Conservation (phyloP, 2,888 invertebrate species). For the Drosophila tripunctata region DNA sequence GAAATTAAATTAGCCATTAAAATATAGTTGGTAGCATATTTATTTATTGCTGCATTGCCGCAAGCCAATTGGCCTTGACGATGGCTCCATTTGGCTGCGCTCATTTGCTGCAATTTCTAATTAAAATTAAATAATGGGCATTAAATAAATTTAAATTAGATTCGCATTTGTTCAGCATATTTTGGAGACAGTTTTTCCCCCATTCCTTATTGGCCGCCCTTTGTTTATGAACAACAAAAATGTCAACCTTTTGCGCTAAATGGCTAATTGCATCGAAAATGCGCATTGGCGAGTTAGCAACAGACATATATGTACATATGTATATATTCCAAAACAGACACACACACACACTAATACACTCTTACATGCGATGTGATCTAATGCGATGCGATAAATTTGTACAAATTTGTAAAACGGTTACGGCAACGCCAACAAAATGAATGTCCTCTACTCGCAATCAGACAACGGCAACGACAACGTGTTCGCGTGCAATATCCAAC, state of each 20-base stretch:
- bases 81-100: conserved; percentile 8
- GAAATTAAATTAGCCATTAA: conserved; percentile 56
- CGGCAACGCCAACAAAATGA: conserved; percentile 26
- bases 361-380: conserved; percentile 26
- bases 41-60: conserved; percentile 70
- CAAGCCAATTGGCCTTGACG: conserved; percentile 34
- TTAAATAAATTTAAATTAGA: conserved; percentile 60
- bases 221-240: conserved; percentile 38
- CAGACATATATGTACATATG: not conserved
- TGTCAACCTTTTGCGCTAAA: conserved; percentile 55
- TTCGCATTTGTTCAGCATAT: conserved; percentile 45
- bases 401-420: conserved; percentile 52
- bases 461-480: conserved; percentile 20
- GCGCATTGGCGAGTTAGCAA: conserved; percentile 10
- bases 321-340: not conserved
- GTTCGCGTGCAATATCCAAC: conserved; percentile 44
- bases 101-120: conserved; percentile 51
- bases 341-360: not conserved
- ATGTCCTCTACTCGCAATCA: conserved; percentile 34
- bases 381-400: conserved; percentile 63
- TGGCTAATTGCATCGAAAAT: conserved; percentile 70
- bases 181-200: not conserved
- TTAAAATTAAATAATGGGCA: conserved; percentile 70
- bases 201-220: not conserved
- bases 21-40: conserved; percentile 54